Conservation (phyloP, 2,113 vertebrate species). For the Chitala chitala region DNA sequence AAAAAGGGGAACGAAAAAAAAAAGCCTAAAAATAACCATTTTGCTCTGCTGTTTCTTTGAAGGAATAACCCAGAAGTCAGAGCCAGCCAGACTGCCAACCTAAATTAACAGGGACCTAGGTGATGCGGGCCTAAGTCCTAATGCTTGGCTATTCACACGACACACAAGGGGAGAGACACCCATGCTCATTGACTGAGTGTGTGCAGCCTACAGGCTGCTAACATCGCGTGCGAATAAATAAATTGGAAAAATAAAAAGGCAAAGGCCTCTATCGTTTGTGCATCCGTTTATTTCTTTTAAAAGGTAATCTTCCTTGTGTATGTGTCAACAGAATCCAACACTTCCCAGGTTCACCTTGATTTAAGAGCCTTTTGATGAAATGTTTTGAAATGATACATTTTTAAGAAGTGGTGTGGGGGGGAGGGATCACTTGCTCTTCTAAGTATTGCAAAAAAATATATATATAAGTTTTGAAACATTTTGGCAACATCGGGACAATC, state of each 20-base stretch:
- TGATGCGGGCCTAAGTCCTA: conserved; percentile 31
- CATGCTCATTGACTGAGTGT: no score
- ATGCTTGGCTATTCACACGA: conserved; percentile 22
- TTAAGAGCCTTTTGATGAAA: conserved; percentile 18
- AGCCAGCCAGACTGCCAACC: conserved; percentile 27
- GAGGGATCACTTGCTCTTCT: no score
- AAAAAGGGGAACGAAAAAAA: conserved; percentile 25
- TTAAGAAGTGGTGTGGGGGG: background rate
- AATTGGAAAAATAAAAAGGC: background rate
- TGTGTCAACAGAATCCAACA: background rate
- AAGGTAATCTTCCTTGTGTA: background rate
- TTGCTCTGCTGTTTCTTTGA: conserved; percentile 19
- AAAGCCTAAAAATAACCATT: conserved; percentile 18
- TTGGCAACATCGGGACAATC: no score
- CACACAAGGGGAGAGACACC: background rate
- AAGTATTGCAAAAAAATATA: background rate
- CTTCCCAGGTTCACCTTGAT: background rate
- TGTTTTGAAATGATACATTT: background rate
- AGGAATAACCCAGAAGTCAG: conserved; percentile 29
- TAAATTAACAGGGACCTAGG: conserved; percentile 27
- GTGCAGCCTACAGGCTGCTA: background rate
- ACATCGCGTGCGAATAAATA: background rate
- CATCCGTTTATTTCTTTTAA: background rate
- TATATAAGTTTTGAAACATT: no score
- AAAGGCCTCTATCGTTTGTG: background rate